Conservation (phyloP, 2,797 vertebrate species). For the Sebastiscus albofasciatus region DNA sequence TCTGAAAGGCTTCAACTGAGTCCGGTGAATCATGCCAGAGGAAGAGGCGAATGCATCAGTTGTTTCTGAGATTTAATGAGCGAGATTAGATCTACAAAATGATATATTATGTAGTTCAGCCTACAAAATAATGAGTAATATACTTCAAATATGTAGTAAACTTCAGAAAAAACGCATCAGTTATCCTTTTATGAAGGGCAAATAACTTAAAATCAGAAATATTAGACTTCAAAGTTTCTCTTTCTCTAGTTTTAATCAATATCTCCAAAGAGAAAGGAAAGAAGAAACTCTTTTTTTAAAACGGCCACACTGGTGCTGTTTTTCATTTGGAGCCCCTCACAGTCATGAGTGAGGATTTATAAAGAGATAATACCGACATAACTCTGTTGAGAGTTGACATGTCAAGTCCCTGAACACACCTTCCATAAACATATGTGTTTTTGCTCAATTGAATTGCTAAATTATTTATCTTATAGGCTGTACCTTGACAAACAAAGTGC, state of each 20-base stretch:
- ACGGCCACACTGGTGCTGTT: not conserved
- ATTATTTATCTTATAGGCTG: constrained; percentile 31
- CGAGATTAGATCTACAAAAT: constrained; percentile 24
- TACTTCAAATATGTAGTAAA: not conserved
- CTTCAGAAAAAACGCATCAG: not conserved
- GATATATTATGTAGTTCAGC: constrained; percentile 4
- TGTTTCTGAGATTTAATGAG: constrained; percentile 32
- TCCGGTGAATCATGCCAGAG: constrained; percentile 14
- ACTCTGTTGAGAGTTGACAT: constrained; percentile 44
- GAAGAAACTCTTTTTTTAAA: constrained; percentile 19
- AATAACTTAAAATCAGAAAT: not conserved
- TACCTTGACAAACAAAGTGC: constrained; percentile 1
- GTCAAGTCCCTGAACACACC: constrained; percentile 30
- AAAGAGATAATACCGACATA: constrained; percentile 24
- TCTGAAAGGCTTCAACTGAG: constrained; percentile 20
- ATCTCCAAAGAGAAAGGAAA: not conserved
- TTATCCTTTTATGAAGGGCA: not conserved
- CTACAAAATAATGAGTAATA: constrained; percentile 3
- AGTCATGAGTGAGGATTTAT: constrained; percentile 33
- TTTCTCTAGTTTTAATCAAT: constrained; percentile 10
- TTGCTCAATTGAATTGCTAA: constrained; percentile 49
- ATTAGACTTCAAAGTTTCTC: not conserved
- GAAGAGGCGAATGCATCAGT: not conserved
- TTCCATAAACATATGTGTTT: constrained; percentile 41
- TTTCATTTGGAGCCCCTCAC: constrained; percentile 6